A percentile compares a stretch with the other conserved stretches of the same genome.
Evolutionary conservation across 2,113 vertebrate genomes (phyloP).

Genomic region (Platichthys flesus): DNA sequence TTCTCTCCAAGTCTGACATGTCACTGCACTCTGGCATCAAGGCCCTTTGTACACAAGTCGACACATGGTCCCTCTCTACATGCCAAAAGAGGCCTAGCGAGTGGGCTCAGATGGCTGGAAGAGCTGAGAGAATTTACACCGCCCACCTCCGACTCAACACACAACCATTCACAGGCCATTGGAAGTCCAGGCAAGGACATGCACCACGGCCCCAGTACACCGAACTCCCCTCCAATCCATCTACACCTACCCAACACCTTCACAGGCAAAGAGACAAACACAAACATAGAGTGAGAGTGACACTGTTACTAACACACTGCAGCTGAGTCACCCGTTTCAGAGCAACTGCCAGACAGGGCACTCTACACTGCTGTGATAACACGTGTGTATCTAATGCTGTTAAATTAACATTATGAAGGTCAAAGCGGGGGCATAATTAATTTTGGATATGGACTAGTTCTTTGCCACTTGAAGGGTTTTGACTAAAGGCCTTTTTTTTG

Average conservation of each 20-base stretch:
- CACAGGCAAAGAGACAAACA: conserved; percentile 17
- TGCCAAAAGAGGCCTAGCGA: conserved; percentile 75
- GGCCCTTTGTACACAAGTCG: conserved; percentile 64
- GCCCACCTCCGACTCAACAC: conserved; percentile 55
- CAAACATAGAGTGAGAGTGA: conserved; percentile 9
- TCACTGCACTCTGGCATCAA: conserved; percentile 71
- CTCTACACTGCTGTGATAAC: background rate
- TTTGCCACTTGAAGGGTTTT: conserved; percentile 8
- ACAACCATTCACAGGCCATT: conserved; percentile 39
- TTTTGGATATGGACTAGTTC: conserved; percentile 26
- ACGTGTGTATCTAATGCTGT: conserved; percentile 8
- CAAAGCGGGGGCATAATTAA: no score
- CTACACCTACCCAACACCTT: background rate
- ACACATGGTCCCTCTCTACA: conserved; percentile 76
- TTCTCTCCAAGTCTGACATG: conserved; percentile 61
- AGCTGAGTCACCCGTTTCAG: conserved; percentile 41
- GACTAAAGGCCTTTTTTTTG: conserved; percentile 42
- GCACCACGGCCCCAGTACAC: conserved; percentile 10
- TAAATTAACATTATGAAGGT: background rate
- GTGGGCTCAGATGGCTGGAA: conserved; percentile 72
- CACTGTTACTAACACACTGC: conserved; percentile 15
- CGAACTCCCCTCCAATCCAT: background rate
- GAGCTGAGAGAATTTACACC: conserved; percentile 62
- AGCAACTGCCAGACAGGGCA: conserved; percentile 53
- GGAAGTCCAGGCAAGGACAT: conserved; percentile 42